Base-by-base conservation (phyloP, 2,888 invertebrate genomes). In the Lapara coniferarum region DNA sequence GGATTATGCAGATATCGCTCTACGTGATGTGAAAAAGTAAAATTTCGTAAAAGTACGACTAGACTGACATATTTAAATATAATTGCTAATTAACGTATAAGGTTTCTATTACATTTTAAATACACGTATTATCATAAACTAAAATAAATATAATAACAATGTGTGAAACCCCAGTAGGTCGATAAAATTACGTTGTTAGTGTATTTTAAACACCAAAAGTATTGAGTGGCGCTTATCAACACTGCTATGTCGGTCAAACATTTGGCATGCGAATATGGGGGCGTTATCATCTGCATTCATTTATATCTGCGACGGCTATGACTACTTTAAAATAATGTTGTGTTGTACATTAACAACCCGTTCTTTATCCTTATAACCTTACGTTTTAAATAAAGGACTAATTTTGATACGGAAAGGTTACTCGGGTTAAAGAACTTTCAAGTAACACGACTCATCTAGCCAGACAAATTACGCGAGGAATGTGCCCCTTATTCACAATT, bases 191-290 rank as follows among this genome's bases (percentile, higher is more conserved):
- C 16, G 66, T 71, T 53, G 19, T 70, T 46, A 53, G 57, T 66
- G 53, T 56, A 30, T 69, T 68, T 69, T 19, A 70, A 68, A 66
- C 58, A 57, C 67, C 66, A 71, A 69, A 68, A 66, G 69, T 77
- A 71, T 74, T 77, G 69, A 70, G 71, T 70, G 66, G 69, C 69
- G 74, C 81, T 86, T 87, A 88, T 89, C 87, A 81, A 74, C 73
- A 73, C 75, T 68, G 72, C 76, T 79, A 84, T 84, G 82, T 84
- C 85, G 85, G 84, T 82, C 84, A 82, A 84, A 85, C 81, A 78
- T 75, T 77, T 77, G 74, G 77, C 77, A 72, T 75, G 70, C 76
- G 73, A 74, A 72, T 81, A 88, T 89, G 82, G 83, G 88, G 90
- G 89, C 88, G 84, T 88, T 90, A 90, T 90, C 90, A 30, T 67